Base-by-base conservation (phyloP, 64 coral and sea anemone species). In the Pocillopora verrucosa region DNA sequence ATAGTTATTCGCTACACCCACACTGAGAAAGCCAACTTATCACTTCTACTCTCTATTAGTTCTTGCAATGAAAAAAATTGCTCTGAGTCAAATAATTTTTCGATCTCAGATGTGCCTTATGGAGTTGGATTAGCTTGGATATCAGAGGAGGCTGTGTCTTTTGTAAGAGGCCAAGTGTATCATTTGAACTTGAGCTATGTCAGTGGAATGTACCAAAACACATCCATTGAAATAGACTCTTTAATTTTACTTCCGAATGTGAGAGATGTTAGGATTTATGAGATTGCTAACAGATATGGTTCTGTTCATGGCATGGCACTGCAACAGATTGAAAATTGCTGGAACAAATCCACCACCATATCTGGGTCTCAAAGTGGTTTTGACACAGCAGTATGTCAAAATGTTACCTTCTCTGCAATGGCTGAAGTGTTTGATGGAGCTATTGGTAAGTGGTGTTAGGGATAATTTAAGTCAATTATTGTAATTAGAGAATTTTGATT, bases 351-450 rank as follows among this genome's bases (percentile, higher is more conserved):
- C 56, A 91, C 88, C 19, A 89, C 93, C 2, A 24, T 95, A 62
- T n/a, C 26, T 20, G 74, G 73, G 70, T 65, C 64, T 72, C 56
- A n/a, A 24, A 67, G 61, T 13, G 91, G 90, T 20, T 78, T 57
- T 61, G 67, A 60, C 36, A 51, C 41, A 51, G 3, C 41, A 51
- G 41, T 93, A 17, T 99, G 97, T 83, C 34, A 20, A 16, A 95
- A 99, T 81, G 74, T 99, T 24, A 93, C 97, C 36, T 99, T 95
- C 88, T 99, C 97, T 68, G 83, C 87, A 0, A 99, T 99, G 94
- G 84, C 94, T 13, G 88, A 99, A 84, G 83, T 88, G 4, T 93
- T 99, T 82, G 65, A 86, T 87, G 97, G 97, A 63, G 94, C 93
- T 56, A 22, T 93, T 36, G 83, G 97, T 99, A 87, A 99, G 96